These are phyloP conservation scores for Xanthostigma xanthostigma DNA, from an alignment of 2,888 invertebrate species.

Conservation along the genomic window DNA sequence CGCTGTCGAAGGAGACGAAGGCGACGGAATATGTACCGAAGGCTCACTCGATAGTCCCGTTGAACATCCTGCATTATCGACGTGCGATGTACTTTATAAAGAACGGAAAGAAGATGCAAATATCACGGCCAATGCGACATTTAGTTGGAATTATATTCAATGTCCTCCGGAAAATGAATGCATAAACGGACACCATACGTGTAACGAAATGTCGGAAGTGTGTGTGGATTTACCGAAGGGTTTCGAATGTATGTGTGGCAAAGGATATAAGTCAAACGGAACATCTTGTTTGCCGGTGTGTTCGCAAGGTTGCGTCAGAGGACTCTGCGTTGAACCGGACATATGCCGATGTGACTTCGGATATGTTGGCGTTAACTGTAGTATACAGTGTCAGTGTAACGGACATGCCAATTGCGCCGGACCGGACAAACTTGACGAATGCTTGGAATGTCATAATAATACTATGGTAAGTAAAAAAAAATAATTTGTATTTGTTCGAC, in stretches of 20 bases:
- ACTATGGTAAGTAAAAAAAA: constrained; percentile 49
- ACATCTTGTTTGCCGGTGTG: constrained; percentile 65
- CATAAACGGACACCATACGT: constrained; percentile 77
- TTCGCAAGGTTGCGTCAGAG: constrained; percentile 72
- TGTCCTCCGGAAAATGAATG: constrained; percentile 94
- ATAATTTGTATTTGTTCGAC: no score
- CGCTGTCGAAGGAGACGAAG: constrained; percentile 47
- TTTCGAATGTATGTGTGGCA: constrained; percentile 76
- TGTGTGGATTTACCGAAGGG: constrained; percentile 70
- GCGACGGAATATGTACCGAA: constrained; percentile 75
- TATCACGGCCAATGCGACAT: constrained; percentile 28
- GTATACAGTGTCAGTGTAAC: constrained; percentile 87
- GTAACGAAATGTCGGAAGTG: constrained; percentile 71
- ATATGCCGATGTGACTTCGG: constrained; percentile 85
- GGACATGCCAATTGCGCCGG: constrained; percentile 86
- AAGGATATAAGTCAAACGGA: constrained; percentile 47
- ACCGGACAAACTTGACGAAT: constrained; percentile 67
- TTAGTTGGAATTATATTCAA: constrained; percentile 76
- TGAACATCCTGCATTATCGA: constrained; percentile 35
- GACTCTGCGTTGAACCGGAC: constrained; percentile 68
- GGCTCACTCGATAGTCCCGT: constrained; percentile 62
- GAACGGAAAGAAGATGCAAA: constrained; percentile 29
- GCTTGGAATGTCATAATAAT: constrained; percentile 76
- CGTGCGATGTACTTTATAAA: constrained; percentile 39
- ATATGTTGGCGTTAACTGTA: constrained; percentile 87